Conservation (phyloP, 2,888 invertebrate genomes). For the Helleia helle region DNA sequence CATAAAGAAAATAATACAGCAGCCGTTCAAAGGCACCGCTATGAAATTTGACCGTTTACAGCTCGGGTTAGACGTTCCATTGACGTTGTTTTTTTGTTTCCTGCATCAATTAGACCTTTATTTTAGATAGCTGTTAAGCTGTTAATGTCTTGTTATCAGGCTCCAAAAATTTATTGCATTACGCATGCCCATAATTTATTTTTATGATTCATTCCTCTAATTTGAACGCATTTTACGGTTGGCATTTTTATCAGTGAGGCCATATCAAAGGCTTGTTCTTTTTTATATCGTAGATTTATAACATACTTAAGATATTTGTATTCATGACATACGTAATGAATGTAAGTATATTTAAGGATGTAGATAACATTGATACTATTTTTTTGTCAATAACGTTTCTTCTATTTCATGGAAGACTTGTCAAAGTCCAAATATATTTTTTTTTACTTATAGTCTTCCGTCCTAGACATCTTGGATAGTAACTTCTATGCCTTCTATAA, state of each 20-base stretch:
- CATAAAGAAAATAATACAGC: constrained; percentile 44
- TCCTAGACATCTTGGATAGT: too few relatives aligned
- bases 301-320: too few relatives aligned
- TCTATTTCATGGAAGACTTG: too few relatives aligned
- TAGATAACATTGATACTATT: too few relatives aligned
- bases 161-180: constrained; percentile 12
- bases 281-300: neutral
- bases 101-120: constrained; percentile 28
- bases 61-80: constrained; percentile 28
- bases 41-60: constrained; percentile 44
- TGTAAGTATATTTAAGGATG: too few relatives aligned
- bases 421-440: too few relatives aligned
- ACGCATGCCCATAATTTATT: constrained; percentile 5
- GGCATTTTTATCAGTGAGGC: neutral
- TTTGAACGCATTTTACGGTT: neutral
- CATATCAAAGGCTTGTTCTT: neutral
- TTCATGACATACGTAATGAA: too few relatives aligned
- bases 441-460: too few relatives aligned
- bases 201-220: constrained; percentile 9
- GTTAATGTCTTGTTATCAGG: constrained; percentile 18
- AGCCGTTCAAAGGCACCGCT: constrained; percentile 26
- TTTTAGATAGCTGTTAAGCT: constrained; percentile 23
- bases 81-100: constrained; percentile 25
- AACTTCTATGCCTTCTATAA: too few relatives aligned
- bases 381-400: too few relatives aligned